phyloP scores from a whole-genome alignment of 2,113 vertebrate species.

The Sphyrna mokarran region DNA sequence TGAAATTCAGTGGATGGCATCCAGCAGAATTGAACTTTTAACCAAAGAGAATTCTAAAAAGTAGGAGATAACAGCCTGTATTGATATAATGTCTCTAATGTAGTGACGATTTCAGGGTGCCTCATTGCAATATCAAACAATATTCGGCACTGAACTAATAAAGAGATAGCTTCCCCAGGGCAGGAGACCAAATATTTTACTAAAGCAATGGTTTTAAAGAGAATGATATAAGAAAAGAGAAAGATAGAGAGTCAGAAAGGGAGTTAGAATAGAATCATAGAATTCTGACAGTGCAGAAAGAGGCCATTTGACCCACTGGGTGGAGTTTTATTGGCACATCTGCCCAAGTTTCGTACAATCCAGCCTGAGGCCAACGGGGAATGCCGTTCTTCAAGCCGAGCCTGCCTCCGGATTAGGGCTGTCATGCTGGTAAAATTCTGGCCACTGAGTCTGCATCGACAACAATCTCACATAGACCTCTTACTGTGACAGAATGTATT shows the following conservation, averaged over 20 bases:
- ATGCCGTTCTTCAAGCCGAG: no score
- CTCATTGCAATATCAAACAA: background rate
- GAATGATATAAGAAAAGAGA: background rate
- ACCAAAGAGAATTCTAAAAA: background rate
- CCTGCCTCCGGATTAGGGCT: no score
- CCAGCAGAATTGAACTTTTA: background rate
- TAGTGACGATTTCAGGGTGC: background rate
- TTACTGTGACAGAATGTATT: no score
- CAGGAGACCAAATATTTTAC: background rate
- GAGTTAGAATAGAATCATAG: no score
- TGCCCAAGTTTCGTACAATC: no score
- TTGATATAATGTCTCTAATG: background rate
- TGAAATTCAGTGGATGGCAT: background rate
- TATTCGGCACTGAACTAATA: background rate
- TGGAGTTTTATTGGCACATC: no score
- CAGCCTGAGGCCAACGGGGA: no score
- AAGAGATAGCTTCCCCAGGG: background rate
- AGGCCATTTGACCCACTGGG: no score
- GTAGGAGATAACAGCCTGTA: background rate
- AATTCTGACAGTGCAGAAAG: no score
- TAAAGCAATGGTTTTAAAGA: background rate
- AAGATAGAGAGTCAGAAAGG: background rate
- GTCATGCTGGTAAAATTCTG: no score
- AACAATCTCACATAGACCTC: no score
- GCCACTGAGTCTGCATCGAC: no score